A percentile compares a stretch with the other conserved stretches of the same genome.
phyloP scores from a whole-genome alignment of 2,888 invertebrate genomes.

The Ferrisia virgata region DNA sequence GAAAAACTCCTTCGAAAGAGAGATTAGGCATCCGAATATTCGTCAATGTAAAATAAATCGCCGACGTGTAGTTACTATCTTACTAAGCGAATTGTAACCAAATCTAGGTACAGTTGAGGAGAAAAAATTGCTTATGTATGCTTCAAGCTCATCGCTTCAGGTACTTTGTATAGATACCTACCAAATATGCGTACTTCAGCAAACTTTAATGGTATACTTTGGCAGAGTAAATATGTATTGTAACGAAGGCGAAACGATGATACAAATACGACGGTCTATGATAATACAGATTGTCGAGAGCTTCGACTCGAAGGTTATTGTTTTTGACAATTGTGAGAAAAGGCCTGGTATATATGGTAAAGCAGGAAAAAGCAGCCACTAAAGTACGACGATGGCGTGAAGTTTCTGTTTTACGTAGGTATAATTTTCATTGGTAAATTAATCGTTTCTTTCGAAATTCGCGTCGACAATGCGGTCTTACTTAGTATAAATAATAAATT shows the following conservation, averaged over 20 bases:
- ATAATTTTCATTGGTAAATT: neutral
- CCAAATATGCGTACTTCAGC: no score
- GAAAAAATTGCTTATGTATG: neutral
- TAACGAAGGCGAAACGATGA: no score
- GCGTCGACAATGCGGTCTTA: neutral
- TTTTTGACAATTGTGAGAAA: neutral
- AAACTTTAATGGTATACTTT: no score
- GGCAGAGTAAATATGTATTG: no score
- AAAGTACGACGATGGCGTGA: neutral
- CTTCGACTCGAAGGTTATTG: no score
- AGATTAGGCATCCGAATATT: neutral
- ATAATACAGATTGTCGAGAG: neutral
- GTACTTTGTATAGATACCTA: no score
- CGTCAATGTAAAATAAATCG: neutral
- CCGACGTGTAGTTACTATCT: neutral
- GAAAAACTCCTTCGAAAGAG: no score
- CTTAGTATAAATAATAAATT: neutral
- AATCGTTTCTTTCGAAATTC: neutral
- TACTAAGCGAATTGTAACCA: no score
- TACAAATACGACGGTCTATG: no score
- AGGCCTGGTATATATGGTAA: no score
- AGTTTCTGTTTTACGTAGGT: neutral
- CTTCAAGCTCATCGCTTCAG: neutral
- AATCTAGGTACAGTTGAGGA: no score
- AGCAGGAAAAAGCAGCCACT: neutral